These are phyloP conservation scores for Matsumyia berberina DNA, from an alignment of 2,888 invertebrate species.

Conservation along the genomic window DNA sequence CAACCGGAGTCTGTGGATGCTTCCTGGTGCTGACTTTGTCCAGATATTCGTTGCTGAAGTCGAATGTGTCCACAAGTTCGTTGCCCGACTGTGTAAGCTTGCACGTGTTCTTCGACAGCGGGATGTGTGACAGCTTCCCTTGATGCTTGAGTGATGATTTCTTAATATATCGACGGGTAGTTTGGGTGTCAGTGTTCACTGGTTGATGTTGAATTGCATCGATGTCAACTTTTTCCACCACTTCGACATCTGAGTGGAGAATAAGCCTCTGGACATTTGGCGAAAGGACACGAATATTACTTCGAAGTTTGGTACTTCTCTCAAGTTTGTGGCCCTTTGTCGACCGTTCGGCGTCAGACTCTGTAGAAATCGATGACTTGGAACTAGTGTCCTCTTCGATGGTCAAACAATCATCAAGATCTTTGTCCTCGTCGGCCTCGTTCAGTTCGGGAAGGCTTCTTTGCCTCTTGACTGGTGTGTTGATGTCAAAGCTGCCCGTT, in stretches of 20 bases:
- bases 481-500: conserved; percentile 83
- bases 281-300: conserved; percentile 83
- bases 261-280: conserved; percentile 86
- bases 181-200: conserved; percentile 55
- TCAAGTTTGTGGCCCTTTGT: conserved; percentile 4
- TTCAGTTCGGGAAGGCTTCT: conserved; percentile 58
- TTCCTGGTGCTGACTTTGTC: conserved; percentile 76
- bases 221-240: conserved; percentile 81
- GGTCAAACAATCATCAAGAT: conserved; percentile 48
- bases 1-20: conserved; percentile 35
- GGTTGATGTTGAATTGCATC: conserved; percentile 80
- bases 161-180: conserved; percentile 77
- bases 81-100: conserved; percentile 83
- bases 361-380: conserved; percentile 47
- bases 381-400: conserved; percentile 64
- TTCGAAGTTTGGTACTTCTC: conserved; percentile 78
- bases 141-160: conserved; percentile 76
- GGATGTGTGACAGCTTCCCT: conserved; percentile 82
- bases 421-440: conserved; percentile 59
- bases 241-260: conserved; percentile 85
- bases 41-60: conserved; percentile 79
- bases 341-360: conserved; percentile 44
- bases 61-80: conserved; percentile 82
- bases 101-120: conserved; percentile 82
- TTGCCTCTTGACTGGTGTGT: conserved; percentile 43